A percentile compares a stretch with the other conserved stretches of the same genome.
These are phyloP conservation scores for Xestoiulus laeticollis DNA, from an alignment of 2,888 invertebrate genomes.

Conservation along the genomic window DNA sequence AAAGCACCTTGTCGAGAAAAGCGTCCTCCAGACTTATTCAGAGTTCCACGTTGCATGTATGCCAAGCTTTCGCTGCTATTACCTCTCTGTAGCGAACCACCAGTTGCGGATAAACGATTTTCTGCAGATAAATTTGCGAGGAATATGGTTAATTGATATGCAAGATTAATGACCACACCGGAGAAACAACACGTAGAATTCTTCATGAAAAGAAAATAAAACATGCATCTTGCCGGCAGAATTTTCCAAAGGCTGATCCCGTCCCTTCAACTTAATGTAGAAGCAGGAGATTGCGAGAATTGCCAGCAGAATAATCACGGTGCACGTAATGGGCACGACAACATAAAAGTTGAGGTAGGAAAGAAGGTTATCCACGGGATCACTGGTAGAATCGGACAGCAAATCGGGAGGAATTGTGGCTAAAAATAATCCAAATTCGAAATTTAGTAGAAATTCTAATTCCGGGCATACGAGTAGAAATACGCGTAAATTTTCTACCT, in stretches of 20 bases:
- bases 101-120: no score
- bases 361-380: neutral
- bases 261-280: neutral
- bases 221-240: no score
- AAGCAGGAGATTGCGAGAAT: neutral
- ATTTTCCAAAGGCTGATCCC: neutral
- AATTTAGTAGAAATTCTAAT: no score
- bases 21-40: neutral
- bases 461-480: no score
- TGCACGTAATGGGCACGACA: neutral
- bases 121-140: no score
- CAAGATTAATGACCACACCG: no score
- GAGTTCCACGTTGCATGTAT: slow-evolving; percentile 45
- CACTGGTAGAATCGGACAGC: neutral
- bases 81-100: neutral
- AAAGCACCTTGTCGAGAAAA: neutral
- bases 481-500: slow-evolving; percentile 58
- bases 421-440: neutral
- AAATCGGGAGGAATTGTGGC: slow-evolving; percentile 53
- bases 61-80: slow-evolving; percentile 49
- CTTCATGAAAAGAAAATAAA: no score
- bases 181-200: no score
- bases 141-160: no score
- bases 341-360: neutral
- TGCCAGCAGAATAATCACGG: neutral